Percentiles rank a stretch among this genome's conserved stretches.
These are phyloP conservation scores for Mythimna albipuncta DNA, from an alignment of 2,888 invertebrate genomes.

Conservation along the genomic window DNA sequence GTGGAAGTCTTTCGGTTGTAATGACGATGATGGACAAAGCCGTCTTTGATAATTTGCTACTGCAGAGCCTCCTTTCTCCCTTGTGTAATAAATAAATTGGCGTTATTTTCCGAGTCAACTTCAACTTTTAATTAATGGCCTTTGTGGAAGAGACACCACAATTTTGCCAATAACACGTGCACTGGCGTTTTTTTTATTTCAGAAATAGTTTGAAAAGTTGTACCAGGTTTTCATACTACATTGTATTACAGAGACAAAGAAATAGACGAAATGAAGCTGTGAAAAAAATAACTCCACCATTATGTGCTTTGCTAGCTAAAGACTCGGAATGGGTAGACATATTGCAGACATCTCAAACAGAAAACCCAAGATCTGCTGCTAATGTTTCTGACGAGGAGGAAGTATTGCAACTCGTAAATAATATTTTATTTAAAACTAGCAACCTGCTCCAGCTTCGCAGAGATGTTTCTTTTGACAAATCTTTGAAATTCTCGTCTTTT, in stretches of 20 bases:
- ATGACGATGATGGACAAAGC: too few species aligned
- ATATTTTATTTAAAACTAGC: conserved; percentile 11
- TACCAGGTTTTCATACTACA: conserved; percentile 2
- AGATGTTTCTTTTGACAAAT: too few species aligned
- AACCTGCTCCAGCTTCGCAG: too few species aligned
- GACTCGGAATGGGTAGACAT: conserved; percentile 88
- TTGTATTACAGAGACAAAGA: conserved; percentile 66
- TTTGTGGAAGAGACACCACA: too few species aligned
- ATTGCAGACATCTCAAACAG: conserved; percentile 69
- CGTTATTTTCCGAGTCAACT: background rate
- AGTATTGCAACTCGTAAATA: conserved; percentile 82
- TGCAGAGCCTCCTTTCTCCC: too few species aligned
- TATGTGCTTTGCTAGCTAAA: conserved; percentile 83
- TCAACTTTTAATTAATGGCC: too few species aligned
- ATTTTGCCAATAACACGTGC: too few species aligned
- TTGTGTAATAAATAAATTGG: too few species aligned
- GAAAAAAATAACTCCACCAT: conserved; percentile 61
- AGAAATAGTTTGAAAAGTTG: background rate
- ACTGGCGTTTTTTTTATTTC: background rate
- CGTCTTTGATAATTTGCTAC: too few species aligned
- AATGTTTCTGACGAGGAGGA: conserved; percentile 77
- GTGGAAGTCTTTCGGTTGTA: too few species aligned
- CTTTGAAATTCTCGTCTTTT: too few species aligned
- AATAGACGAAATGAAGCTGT: conserved; percentile 54
- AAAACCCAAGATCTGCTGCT: conserved; percentile 57